Base-by-base conservation (phyloP, 2,113 vertebrate species). In the Oryzias curvinotus region DNA sequence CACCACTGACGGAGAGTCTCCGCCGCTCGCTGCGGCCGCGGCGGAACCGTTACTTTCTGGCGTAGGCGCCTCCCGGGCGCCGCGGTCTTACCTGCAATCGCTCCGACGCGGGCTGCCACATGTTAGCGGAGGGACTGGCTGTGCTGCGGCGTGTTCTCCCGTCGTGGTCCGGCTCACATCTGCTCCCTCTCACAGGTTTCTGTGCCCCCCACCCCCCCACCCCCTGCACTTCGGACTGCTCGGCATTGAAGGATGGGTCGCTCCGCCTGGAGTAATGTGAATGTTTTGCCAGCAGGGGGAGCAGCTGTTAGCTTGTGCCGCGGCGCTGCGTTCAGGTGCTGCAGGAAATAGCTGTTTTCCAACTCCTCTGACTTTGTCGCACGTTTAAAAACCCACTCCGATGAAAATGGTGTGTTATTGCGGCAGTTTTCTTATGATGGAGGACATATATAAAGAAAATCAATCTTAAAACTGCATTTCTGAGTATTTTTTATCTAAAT, bases 21-120 rank as follows among this genome's bases (percentile, higher is more conserved):
- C 17, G 42, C 19, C 7, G 59, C 52, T 42, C 7, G 59, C 52
- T 42, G 18, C 42, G 14, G 25, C 13, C 66, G 1, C 68, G 64
- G 58, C 46, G 21, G n/a, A 52, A 25, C 18, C 56, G 62, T 59
- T 51, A 54, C 14, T 77, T 75, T 60, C 51, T 36, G 2, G 56
- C 61, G 30, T 23, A 19, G 42, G 49, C 53, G 43, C 5, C 14
- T 30, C 68, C 14, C 52, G 43, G 18, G 4, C 25, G 21, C 5
- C 4, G n/a, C 16, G 5, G 0, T 65, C 86, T 55, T 93, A 96
- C 96, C 96, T 97, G 95, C 92, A 97, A 85, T 88, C 96, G 93
- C 88, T 98, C 96, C 53, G 93, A 95, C 87, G 96, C 95, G 64
- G 95, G 96, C 89, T 96, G 95, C 96, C 96, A 98, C 96, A 98